These are phyloP conservation scores for Pseudotriccus pelzelni DNA, from an alignment of 2,797 vertebrate genomes.

Conservation along the genomic window DNA sequence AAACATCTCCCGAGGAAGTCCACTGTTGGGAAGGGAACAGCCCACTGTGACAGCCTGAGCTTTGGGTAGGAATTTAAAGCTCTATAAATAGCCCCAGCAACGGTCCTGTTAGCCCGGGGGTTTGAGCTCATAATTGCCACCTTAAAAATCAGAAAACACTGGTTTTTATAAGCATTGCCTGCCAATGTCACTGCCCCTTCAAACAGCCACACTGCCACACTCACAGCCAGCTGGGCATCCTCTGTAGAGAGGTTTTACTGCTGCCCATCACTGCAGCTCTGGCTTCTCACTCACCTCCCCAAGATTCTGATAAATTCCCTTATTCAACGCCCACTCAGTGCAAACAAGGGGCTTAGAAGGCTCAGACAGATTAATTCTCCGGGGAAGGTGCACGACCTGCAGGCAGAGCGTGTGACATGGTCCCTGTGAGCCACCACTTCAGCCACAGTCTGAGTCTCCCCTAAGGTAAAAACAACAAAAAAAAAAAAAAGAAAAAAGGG, in stretches of 20 bases:
- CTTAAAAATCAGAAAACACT: neutral
- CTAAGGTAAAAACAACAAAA: neutral
- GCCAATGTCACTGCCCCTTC: neutral
- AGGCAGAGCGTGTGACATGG: neutral
- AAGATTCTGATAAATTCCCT: neutral
- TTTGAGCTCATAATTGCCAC: neutral
- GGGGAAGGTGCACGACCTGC: neutral
- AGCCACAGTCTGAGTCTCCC: neutral
- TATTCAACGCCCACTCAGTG: neutral
- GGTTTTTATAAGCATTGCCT: neutral
- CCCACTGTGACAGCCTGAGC: neutral
- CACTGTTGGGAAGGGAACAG: neutral
- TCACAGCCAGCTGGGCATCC: neutral
- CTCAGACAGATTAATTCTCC: neutral
- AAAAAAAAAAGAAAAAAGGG: neutral
- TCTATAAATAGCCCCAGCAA: neutral
- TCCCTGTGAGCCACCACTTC: neutral
- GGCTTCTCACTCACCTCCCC: neutral
- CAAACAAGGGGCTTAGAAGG: neutral
- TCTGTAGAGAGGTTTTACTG: neutral
- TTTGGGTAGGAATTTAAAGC: neutral
- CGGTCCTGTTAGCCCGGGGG: rapidly evolving
- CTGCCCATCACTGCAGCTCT: neutral
- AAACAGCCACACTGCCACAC: neutral
- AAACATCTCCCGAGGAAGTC: constrained; percentile 32